These are phyloP conservation scores for Ptychobarbus kaznakovi DNA, from an alignment of 2,797 vertebrate species.

Conservation along the genomic window DNA sequence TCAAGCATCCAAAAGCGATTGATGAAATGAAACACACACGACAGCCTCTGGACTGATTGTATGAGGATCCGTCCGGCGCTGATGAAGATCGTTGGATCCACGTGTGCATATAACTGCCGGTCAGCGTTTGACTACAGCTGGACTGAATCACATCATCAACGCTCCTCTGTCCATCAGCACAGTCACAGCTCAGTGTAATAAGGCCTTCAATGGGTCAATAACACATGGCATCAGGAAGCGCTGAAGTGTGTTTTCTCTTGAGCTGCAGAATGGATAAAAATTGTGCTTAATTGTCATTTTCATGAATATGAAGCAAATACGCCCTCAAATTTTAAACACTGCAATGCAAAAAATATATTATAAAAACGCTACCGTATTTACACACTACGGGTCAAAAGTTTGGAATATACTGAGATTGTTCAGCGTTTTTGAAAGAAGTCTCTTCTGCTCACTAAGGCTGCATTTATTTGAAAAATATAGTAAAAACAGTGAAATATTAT, in stretches of 20 bases:
- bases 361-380: background rate
- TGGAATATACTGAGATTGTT: background rate
- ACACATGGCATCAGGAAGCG: slow-evolving; percentile 3
- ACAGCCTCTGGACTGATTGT: background rate
- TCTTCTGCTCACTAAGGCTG: background rate
- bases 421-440: background rate
- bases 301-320: background rate
- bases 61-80: background rate
- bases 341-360: slow-evolving; percentile 14
- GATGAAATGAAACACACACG: background rate
- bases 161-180: slow-evolving; percentile 1
- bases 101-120: background rate
- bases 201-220: slow-evolving; percentile 12
- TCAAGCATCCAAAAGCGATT: background rate
- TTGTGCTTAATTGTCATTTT: background rate
- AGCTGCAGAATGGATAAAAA: background rate
- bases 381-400: background rate
- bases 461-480: background rate
- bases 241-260: background rate
- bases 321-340: background rate
- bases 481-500: background rate
- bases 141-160: background rate
- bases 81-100: background rate
- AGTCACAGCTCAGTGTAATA: slow-evolving; percentile 4
- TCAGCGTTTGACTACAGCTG: background rate